Conservation (phyloP, 2,888 invertebrate species). For the Itoplectis maculator region DNA sequence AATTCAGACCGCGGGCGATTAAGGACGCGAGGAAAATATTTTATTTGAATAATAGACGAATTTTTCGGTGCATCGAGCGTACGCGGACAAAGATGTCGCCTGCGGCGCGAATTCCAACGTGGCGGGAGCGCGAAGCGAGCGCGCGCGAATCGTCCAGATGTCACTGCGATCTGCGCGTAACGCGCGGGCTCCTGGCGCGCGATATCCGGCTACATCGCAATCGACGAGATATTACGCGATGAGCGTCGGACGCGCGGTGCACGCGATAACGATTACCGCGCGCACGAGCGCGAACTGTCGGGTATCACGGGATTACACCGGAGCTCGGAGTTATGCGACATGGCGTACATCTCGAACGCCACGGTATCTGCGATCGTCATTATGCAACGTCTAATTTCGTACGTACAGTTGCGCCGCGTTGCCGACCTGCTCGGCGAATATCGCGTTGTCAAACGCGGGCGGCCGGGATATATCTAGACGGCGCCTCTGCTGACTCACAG, state of each 20-base stretch:
- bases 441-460: slow-evolving; percentile 17
- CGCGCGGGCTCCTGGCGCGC: neutral
- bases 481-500: slow-evolving; percentile 23
- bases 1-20: too few species aligned
- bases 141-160: slow-evolving; percentile 11
- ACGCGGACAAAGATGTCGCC: slow-evolving; percentile 22
- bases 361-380: neutral
- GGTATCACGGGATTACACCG: slow-evolving; percentile 8
- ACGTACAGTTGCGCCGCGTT: slow-evolving; percentile 2
- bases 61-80: neutral
- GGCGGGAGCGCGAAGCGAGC: neutral
- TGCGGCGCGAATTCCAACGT: slow-evolving; percentile 11
- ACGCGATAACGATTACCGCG: neutral
- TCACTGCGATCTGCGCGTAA: slow-evolving; percentile 3
- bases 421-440: slow-evolving; percentile 22
- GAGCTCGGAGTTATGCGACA: neutral
- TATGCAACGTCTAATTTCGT: slow-evolving; percentile 33
- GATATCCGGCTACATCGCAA: neutral
- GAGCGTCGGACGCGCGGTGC: neutral
- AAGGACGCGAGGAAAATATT: too few species aligned
- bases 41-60: slow-evolving; percentile 21
- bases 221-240: neutral
- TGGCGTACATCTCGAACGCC: neutral
- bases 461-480: slow-evolving; percentile 8
- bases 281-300: neutral